Percentiles rank a stretch among this genome's conserved stretches.
Conservation (phyloP, 35 echinoderm and acorn worm species). For the Heliocidaris erythrogramma region DNA sequence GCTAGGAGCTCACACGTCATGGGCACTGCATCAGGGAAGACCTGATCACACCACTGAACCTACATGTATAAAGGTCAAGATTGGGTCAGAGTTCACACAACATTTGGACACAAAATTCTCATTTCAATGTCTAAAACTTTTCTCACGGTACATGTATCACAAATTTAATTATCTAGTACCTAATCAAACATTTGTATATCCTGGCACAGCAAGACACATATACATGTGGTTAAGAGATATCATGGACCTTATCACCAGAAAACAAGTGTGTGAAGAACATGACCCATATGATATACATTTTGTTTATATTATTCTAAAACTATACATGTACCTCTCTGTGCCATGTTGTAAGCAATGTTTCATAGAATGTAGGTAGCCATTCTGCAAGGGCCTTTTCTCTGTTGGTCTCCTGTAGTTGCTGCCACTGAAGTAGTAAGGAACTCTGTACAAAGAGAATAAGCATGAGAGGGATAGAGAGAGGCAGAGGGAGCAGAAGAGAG, state of each 20-base stretch:
- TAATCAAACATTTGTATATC: no score
- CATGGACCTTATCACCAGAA: no score
- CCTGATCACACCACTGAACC: conserved; percentile 94
- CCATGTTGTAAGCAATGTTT: conserved; percentile 87
- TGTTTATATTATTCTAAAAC: background rate
- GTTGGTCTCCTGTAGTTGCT: conserved; percentile 75
- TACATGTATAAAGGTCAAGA: conserved; percentile 32
- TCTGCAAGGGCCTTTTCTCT: conserved; percentile 71
- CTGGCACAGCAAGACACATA: no score
- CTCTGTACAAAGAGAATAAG: conserved; percentile 35
- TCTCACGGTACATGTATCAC: no score
- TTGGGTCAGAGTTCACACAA: background rate
- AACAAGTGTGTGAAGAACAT: no score
- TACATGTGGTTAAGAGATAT: no score
- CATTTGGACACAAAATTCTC: no score
- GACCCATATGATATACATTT: no score
- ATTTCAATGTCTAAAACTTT: no score
- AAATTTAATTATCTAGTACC: no score
- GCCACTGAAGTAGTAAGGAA: conserved; percentile 85
- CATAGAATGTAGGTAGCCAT: conserved; percentile 87
- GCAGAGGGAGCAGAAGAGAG: no score
- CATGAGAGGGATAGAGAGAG: background rate
- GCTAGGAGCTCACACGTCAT: conserved; percentile 83
- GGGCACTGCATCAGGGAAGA: conserved; percentile 83
- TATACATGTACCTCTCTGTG: conserved; percentile 84